Evolutionary conservation across 2,797 vertebrate species (phyloP).

Genomic region (Malurus leucopterus): DNA sequence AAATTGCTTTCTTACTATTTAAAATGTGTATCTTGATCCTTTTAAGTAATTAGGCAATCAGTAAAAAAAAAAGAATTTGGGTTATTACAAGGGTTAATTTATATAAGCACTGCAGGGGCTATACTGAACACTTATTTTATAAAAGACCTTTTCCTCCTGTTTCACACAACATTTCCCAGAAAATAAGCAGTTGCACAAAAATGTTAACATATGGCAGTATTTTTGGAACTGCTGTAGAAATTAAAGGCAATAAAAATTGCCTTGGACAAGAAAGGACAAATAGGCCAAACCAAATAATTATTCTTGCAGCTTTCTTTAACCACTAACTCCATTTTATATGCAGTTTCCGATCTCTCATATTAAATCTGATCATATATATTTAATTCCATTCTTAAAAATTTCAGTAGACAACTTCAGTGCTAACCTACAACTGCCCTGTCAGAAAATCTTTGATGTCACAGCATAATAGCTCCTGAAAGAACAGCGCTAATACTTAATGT

Average conservation of each 20-base stretch:
- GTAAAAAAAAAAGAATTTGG: slow-evolving; percentile 24
- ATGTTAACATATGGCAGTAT: slow-evolving; percentile 59
- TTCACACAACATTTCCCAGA: slow-evolving; percentile 59
- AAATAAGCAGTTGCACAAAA: slow-evolving; percentile 58
- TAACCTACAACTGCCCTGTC: slow-evolving; percentile 76
- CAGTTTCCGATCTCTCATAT: slow-evolving; percentile 64
- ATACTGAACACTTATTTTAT: slow-evolving; percentile 38
- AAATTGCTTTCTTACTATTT: slow-evolving; percentile 26
- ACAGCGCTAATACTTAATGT: slow-evolving; percentile 80
- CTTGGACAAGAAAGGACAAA: slow-evolving; percentile 61
- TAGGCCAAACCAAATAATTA: slow-evolving; percentile 61
- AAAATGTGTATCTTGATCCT: slow-evolving; percentile 36
- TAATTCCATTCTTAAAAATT: slow-evolving; percentile 79
- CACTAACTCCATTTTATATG: slow-evolving; percentile 58
- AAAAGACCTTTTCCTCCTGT: slow-evolving; percentile 35
- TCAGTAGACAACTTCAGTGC: slow-evolving; percentile 74
- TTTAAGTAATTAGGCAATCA: slow-evolving; percentile 56
- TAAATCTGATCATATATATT: slow-evolving; percentile 78
- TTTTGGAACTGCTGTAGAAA: slow-evolving; percentile 50
- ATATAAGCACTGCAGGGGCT: slow-evolving; percentile 34
- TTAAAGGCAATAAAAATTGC: slow-evolving; percentile 66
- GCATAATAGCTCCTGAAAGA: slow-evolving; percentile 79
- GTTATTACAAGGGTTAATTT: slow-evolving; percentile 44
- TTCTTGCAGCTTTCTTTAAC: slow-evolving; percentile 65
- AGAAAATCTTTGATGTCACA: slow-evolving; percentile 78